Percentiles rank a stretch among this genome's conserved stretches.
Conservation (phyloP, 1,140 invertebrate species). For the Elymnias hypermnestra region DNA sequence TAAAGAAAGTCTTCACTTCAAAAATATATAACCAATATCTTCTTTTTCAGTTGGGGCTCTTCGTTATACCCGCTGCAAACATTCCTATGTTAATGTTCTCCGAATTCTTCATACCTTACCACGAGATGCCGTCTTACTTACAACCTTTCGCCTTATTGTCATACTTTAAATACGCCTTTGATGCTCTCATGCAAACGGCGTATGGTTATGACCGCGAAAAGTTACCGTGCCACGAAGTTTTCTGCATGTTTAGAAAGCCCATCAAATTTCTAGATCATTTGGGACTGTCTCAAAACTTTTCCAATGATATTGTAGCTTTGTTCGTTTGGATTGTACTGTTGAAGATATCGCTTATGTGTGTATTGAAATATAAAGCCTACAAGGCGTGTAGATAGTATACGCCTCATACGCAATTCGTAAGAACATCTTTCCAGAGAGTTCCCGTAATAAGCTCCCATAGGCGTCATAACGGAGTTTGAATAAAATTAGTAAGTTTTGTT, state of each 20-base stretch:
- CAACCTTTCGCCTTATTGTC: conserved; percentile 83
- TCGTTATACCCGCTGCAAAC: conserved; percentile 86
- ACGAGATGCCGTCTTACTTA: conserved; percentile 84
- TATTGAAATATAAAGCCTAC: conserved; percentile 54
- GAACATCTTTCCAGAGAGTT: no score
- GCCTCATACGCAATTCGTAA: no score
- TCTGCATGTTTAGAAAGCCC: conserved; percentile 69
- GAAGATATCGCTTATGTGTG: conserved; percentile 49
- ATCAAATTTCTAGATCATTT: conserved; percentile 68
- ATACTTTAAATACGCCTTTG: conserved; percentile 89
- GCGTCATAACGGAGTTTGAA: no score
- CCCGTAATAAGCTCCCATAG: no score
- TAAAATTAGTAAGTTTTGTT: no score
- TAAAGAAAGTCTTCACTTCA: no score
- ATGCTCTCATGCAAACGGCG: conserved; percentile 84
- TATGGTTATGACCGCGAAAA: conserved; percentile 81
- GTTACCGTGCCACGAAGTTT: conserved; percentile 73
- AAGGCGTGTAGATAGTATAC: conserved; percentile 50
- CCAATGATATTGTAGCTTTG: conserved; percentile 85
- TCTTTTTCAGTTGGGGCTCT: conserved; percentile 82
- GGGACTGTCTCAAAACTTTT: conserved; percentile 76
- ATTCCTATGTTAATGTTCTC: conserved; percentile 91
- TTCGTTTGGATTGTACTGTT: conserved; percentile 77
- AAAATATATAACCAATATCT: no score
- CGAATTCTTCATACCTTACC: conserved; percentile 89